Conservation (phyloP, 2,888 invertebrate genomes). For the Galerucella pusilla region DNA sequence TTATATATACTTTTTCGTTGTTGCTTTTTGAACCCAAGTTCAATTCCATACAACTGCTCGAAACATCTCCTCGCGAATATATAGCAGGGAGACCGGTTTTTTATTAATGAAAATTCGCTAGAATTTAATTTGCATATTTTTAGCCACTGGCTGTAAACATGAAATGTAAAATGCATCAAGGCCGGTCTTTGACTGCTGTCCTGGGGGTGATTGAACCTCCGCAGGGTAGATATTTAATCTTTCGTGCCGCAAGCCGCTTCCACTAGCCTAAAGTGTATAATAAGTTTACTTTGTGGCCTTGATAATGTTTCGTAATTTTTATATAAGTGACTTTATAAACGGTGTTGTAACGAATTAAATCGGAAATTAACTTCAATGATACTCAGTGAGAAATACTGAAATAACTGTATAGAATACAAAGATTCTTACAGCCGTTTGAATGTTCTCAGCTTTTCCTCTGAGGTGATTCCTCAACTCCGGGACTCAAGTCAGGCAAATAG, state of each 20-base stretch:
- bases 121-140: conserved; percentile 34
- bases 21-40: conserved; percentile 16
- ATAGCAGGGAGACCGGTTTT: conserved; percentile 31
- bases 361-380: too few relatives aligned
- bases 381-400: too few relatives aligned
- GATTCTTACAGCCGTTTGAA: too few relatives aligned
- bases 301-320: not conserved
- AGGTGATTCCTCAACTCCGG: too few relatives aligned
- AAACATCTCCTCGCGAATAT: conserved; percentile 22
- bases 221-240: conserved; percentile 1
- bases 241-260: not conserved
- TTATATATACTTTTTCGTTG: conserved; percentile 1
- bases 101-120: conserved; percentile 34
- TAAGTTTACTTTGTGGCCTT: not conserved
- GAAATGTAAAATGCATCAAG: conserved; percentile 13
- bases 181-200: conserved; percentile 17
- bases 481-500: too few relatives aligned
- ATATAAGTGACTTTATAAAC: not conserved
- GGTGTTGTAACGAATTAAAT: too few relatives aligned
- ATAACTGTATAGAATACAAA: too few relatives aligned
- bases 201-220: conserved; percentile 13
- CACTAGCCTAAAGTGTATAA: not conserved
- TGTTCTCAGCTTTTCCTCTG: too few relatives aligned
- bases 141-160: conserved; percentile 7
- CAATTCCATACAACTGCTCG: conserved; percentile 16